Percentiles rank a stretch among this genome's conserved stretches.
phyloP scores from a whole-genome alignment of 2,113 vertebrate genomes.

The Macrotus californicus region DNA sequence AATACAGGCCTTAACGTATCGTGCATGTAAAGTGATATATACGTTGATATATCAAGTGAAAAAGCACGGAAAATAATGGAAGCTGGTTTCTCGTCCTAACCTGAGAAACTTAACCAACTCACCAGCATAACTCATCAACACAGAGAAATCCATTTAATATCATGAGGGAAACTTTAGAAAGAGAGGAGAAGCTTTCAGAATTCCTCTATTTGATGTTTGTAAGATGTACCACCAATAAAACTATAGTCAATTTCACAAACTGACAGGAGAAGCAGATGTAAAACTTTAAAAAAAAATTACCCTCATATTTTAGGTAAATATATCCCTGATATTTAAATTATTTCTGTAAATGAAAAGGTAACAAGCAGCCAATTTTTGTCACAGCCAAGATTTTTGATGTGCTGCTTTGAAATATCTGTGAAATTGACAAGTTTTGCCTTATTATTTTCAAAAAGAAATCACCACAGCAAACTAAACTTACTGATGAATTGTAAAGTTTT shows the following conservation, averaged over 20 bases:
- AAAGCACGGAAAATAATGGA: background rate
- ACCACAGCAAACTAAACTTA: constrained; percentile 89
- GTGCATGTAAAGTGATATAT: background rate
- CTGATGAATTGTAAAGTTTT: constrained; percentile 84
- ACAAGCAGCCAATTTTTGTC: constrained; percentile 32
- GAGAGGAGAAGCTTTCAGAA: background rate
- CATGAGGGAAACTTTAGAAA: constrained; percentile 22
- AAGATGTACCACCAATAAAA: constrained; percentile 47
- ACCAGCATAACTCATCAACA: constrained; percentile 52
- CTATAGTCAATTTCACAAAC: constrained; percentile 72
- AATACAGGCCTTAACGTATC: background rate
- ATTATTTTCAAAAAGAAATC: constrained; percentile 55
- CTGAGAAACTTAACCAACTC: constrained; percentile 67
- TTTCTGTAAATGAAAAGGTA: constrained; percentile 19
- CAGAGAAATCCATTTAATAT: background rate
- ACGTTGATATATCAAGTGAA: background rate
- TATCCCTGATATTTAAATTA: background rate
- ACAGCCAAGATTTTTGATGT: background rate
- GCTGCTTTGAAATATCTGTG: constrained; percentile 49
- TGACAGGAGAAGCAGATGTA: constrained; percentile 10
- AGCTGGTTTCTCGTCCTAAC: background rate
- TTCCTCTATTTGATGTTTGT: constrained; percentile 48
- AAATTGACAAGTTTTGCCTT: constrained; percentile 66
- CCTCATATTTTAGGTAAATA: background rate
- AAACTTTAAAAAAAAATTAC: background rate